Evolutionary conservation across 2,888 invertebrate species (phyloP).

Genomic region (Leptinotarsa tumamoca): DNA sequence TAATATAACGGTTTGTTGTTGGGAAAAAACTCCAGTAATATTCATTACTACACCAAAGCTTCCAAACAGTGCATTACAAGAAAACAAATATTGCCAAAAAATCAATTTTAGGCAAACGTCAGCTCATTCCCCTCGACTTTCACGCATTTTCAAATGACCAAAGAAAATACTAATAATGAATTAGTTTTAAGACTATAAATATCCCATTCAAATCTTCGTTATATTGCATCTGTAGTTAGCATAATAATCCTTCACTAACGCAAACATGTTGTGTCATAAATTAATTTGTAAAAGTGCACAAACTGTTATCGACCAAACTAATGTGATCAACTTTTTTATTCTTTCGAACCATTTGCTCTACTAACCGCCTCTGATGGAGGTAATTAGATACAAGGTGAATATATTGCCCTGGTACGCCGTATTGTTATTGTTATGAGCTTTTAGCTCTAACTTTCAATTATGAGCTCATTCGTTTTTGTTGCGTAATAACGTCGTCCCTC

Average conservation of each 20-base stretch:
- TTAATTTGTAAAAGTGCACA: not conserved
- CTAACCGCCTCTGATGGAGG: slow-evolving; percentile 47
- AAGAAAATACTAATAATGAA: too few species aligned
- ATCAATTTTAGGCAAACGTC: too few species aligned
- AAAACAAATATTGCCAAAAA: too few species aligned
- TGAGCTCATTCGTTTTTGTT: slow-evolving; percentile 42
- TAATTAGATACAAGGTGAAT: slow-evolving; percentile 53
- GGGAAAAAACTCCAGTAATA: too few species aligned
- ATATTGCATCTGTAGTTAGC: not conserved
- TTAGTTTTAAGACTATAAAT: too few species aligned
- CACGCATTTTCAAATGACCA: too few species aligned
- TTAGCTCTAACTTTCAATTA: slow-evolving; percentile 54
- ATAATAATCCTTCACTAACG: not conserved
- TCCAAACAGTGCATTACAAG: too few species aligned
- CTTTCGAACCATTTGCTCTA: slow-evolving; percentile 1
- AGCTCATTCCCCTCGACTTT: too few species aligned
- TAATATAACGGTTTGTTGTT: too few species aligned
- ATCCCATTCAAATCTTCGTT: not conserved
- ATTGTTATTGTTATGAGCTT: slow-evolving; percentile 55
- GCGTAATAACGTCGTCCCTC: slow-evolving; percentile 16
- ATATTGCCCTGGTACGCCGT: slow-evolving; percentile 49
- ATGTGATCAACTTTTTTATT: not conserved
- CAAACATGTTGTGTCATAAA: not conserved
- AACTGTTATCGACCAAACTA: not conserved
- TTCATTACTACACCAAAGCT: too few species aligned